Evolutionary conservation across 2,113 vertebrate species (phyloP), one percentile per base, ranked within the genome.

Genomic region (Coturnix japonica): DNA sequence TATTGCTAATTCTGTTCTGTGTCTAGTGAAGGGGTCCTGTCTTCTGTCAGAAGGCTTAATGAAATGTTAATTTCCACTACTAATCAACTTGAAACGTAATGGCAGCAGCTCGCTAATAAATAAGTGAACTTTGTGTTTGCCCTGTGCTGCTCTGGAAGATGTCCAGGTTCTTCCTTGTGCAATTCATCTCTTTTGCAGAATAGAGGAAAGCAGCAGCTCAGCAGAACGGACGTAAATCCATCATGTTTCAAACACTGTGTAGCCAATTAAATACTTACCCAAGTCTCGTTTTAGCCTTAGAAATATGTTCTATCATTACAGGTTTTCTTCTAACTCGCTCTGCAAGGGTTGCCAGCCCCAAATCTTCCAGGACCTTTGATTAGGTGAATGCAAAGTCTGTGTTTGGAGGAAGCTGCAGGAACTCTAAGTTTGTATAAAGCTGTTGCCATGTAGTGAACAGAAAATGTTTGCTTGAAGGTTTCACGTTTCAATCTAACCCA

Each of bases 31-130:
- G 87, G 65, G 47, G 87, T 89, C 83, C 39, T 61, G 67, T 70
- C 74, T 71, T 80, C 64, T 86, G 69, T 67, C 93, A 84, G 86
- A 91, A 49, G 83, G 49, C 89, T 91, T 91, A 74, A 94, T 85
- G 61, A 93, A 96, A 95, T 90, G 79, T 76, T 70, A 71, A 87
- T 85, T 69, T 90, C 69, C 43, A 53, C 81, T 74, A 35, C 81
- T 81, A 95, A 93, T 95, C 77, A 95, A 65, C 91, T 77, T 78
- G 86, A 95, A 96, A 76, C 41, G 84, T 75, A 84, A 87, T 89
- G 70, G 70, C 78, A 39, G 77, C 37, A 54, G 74, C 46, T 96
- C 74, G 2, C 19, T 35, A 57, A 26, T 85, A 89, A 93, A 93
- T 77, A 87, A 30, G 85, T 66, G 28, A 94, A 94, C 84, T 93